A percentile compares a stretch with the other conserved stretches of the same genome.
These are phyloP conservation scores for Danio choprae DNA, from an alignment of 2,797 vertebrate genomes.

Conservation along the genomic window DNA sequence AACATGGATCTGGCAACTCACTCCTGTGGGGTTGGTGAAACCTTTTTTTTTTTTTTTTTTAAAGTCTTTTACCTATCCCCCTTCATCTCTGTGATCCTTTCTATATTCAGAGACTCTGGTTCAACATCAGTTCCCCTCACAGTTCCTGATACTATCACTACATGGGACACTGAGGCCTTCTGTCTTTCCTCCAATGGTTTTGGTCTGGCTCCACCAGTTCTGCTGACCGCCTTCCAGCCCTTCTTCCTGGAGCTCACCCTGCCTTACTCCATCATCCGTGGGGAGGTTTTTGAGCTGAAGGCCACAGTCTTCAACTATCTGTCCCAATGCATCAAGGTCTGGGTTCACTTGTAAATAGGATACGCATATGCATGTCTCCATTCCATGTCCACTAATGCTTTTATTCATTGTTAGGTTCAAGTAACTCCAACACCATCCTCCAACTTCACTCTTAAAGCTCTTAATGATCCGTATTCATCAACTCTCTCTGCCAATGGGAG, in stretches of 20 bases:
- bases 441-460: background rate
- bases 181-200: constrained; percentile 10
- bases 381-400: background rate
- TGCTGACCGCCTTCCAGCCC: background rate
- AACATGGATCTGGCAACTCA: constrained; percentile 15
- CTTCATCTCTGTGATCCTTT: too few relatives aligned
- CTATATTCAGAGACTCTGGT: constrained; percentile 1
- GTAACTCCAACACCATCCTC: background rate
- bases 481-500: constrained; percentile 19
- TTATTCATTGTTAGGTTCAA: background rate
- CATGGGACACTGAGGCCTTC: background rate
- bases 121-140: background rate
- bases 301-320: constrained; percentile 1
- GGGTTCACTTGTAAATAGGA: background rate
- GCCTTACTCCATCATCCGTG: constrained; percentile 10
- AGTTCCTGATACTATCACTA: constrained; percentile 20
- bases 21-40: constrained; percentile 7
- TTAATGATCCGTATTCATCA: background rate
- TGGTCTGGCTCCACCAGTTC: background rate
- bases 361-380: background rate
- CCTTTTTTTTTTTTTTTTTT: too few relatives aligned
- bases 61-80: too few relatives aligned
- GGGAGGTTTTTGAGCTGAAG: constrained; percentile 23
- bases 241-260: constrained; percentile 28
- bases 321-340: constrained; percentile 5